Base-by-base conservation (phyloP, 2,797 vertebrate species). In the Catostomus latipinnis region DNA sequence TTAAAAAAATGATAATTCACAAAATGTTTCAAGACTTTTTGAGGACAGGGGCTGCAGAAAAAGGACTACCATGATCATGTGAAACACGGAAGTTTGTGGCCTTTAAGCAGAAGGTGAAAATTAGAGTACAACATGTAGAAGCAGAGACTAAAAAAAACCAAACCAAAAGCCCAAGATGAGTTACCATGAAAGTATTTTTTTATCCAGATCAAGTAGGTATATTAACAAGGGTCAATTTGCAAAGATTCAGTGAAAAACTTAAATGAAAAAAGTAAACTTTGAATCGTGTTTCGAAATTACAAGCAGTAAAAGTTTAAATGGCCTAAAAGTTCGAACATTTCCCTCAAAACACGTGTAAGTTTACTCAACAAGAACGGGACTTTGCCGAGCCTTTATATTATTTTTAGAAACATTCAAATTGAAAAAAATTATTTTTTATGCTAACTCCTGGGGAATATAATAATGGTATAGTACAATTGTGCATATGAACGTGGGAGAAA, bases 11-110 rank as follows among this genome's bases (percentile, higher is more conserved):
- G 86, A 82, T 46, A 13, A 57, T 67, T 78, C 53, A 80, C 50
- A 81, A 80, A 87, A 89, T 83, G 85, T 78, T 85, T 84, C 80
- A 54, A n/a, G 34, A 34, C 2, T 34, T 60, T 69, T 66, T 57
- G 57, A 69, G 6, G 56, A 78, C 71, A 62, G 65, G 62, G 66
- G 10, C 68, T 71, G 58, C 60, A 63, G 58, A 63, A 18, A 71
- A 14, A 71, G 1, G 12, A 56, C 14, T 43, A 61, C 49, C 43
- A n/a, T 67, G 49, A 34, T 4, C 34, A 61, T 48, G 22, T 71
- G n/a, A 80, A 71, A 70, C 18, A 69, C 48, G 11, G 58, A 65
- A 58, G 22, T 43, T 62, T 82, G 60, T 66, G 52, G 67, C 16
- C 45, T 62, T 13, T 48, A 43, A 54, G 45, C 48, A 0, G n/a